A percentile compares a stretch with the other conserved stretches of the same genome.
These are phyloP conservation scores for Pachyramphus minor DNA, from an alignment of 2,113 vertebrate genomes.

Conservation along the genomic window DNA sequence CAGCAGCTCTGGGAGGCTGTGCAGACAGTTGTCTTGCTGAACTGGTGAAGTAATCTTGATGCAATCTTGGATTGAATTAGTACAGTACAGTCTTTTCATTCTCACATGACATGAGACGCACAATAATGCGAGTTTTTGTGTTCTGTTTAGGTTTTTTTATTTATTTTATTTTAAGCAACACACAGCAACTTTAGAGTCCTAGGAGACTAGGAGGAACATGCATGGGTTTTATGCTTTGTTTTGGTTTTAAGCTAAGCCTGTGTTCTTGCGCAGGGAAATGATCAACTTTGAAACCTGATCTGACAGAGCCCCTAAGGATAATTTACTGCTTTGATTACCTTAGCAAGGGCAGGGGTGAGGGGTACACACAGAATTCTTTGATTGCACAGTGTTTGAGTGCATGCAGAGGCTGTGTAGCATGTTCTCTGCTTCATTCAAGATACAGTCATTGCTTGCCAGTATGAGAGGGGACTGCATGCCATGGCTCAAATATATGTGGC, in stretches of 20 bases:
- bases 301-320: neutral
- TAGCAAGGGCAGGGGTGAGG: neutral
- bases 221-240: neutral
- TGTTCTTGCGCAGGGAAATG: neutral
- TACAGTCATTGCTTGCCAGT: neutral
- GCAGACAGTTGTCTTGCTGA: neutral
- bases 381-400: neutral
- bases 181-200: neutral
- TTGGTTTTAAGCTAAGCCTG: neutral
- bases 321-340: neutral
- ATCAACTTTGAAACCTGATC: conserved; percentile 40
- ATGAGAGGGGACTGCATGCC: neutral
- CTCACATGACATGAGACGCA: neutral
- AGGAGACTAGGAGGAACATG: neutral
- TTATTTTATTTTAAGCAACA: neutral
- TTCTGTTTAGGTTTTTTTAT: neutral
- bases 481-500: neutral
- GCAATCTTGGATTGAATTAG: neutral
- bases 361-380: neutral
- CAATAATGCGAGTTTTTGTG: neutral
- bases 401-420: neutral
- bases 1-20: neutral
- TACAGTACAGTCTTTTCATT: neutral
- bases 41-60: neutral
- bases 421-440: neutral